These are phyloP conservation scores for Apocheima hispidaria DNA, from an alignment of 2,888 invertebrate genomes.

Conservation along the genomic window DNA sequence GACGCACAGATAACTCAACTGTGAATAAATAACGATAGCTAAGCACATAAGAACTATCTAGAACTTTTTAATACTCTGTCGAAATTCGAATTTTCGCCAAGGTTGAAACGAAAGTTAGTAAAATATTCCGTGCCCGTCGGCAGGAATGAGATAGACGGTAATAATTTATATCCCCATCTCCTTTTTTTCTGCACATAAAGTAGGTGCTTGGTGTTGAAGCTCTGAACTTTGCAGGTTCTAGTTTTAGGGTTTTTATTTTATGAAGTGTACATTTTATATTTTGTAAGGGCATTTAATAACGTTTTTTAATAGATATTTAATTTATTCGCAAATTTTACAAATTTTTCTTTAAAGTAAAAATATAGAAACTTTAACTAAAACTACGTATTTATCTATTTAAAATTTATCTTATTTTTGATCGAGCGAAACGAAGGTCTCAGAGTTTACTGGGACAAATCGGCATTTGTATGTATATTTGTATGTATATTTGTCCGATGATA, in stretches of 20 bases:
- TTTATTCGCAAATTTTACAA: too few relatives aligned
- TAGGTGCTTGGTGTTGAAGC: conserved; percentile 39
- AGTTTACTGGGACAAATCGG: too few relatives aligned
- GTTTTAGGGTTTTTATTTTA: conserved; percentile 33
- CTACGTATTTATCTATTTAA: too few relatives aligned
- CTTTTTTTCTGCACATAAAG: conserved; percentile 41
- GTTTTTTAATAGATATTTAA: too few relatives aligned
- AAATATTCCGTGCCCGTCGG: conserved; percentile 58
- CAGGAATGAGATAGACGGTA: conserved; percentile 49
- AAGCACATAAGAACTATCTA: conserved; percentile 29
- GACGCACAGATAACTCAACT: conserved; percentile 47
- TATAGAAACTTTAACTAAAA: too few relatives aligned
- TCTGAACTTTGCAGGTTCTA: conserved; percentile 37
- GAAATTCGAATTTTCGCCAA: conserved; percentile 39
- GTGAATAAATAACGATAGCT: conserved; percentile 51
- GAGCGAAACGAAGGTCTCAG: too few relatives aligned
- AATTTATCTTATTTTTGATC: too few relatives aligned
- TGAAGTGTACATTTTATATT: conserved; percentile 37
- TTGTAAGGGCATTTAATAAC: neutral
- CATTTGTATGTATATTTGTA: too few relatives aligned
- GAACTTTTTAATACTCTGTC: conserved; percentile 18
- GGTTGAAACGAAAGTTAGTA: conserved; percentile 45
- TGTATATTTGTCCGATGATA: too few relatives aligned
- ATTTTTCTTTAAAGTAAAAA: too few relatives aligned
- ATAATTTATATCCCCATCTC: conserved; percentile 53